Conservation (phyloP, 2,797 vertebrate genomes). For the Tympanoctomys barrerae region DNA sequence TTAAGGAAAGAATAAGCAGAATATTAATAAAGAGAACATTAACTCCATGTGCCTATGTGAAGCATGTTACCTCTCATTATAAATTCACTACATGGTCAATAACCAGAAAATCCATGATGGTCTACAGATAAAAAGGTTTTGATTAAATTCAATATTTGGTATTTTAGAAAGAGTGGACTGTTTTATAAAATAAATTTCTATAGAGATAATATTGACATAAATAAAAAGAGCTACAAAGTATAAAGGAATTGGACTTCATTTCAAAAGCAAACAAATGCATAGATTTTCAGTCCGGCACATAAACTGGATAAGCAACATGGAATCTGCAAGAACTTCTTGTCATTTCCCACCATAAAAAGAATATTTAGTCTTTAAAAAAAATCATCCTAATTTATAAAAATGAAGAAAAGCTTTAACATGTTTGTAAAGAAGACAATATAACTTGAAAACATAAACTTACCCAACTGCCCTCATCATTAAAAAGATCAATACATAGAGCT, state of each 20-base stretch:
- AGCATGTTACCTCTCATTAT: neutral
- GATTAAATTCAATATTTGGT: conserved; percentile 1
- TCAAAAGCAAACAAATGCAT: neutral
- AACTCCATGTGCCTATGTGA: neutral
- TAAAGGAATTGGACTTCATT: neutral
- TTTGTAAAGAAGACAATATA: neutral
- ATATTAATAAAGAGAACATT: neutral
- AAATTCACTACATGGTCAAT: neutral
- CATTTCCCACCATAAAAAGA: neutral
- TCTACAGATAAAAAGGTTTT: conserved; percentile 22
- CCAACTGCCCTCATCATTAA: neutral
- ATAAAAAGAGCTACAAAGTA: neutral
- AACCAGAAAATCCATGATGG: neutral
- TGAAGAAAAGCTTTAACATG: neutral
- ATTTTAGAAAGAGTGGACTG: conserved; percentile 20
- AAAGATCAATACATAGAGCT: neutral
- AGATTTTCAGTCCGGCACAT: neutral
- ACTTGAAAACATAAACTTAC: conserved; percentile 3
- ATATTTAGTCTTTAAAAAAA: neutral
- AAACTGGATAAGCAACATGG: conserved; percentile 24
- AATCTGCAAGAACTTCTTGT: neutral
- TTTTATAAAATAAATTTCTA: conserved; percentile 18
- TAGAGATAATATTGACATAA: neutral
- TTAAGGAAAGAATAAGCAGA: neutral
- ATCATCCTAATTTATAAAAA: conserved; percentile 3